Evolutionary conservation across 1,140 invertebrate species (phyloP).

Genomic region (Ceratina calcarata): DNA sequence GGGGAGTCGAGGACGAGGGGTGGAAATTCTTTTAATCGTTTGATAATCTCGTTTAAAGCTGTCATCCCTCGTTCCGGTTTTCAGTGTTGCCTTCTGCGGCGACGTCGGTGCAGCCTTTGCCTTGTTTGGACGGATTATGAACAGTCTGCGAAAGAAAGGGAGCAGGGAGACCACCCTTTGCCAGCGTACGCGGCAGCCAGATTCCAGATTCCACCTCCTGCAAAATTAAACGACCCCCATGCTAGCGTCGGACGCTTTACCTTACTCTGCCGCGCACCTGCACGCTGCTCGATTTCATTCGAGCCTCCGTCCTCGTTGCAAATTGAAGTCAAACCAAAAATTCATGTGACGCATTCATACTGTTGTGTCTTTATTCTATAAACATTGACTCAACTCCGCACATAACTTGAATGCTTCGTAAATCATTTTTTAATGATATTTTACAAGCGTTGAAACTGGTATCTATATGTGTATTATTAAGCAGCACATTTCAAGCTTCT

Average conservation of each 20-base stretch:
- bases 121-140: conserved; percentile 74
- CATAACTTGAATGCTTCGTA: too few species aligned
- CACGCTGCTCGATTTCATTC: conserved; percentile 27
- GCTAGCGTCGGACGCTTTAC: conserved; percentile 31
- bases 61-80: conserved; percentile 54
- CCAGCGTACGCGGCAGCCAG: conserved; percentile 49
- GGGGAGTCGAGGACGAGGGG: conserved; percentile 4
- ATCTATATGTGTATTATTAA: too few species aligned
- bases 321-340: neutral
- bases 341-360: too few species aligned
- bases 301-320: neutral
- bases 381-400: too few species aligned
- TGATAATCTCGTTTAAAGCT: conserved; percentile 77
- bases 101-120: conserved; percentile 48
- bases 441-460: too few species aligned
- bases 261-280: conserved; percentile 19
- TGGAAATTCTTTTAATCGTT: conserved; percentile 77
- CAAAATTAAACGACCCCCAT: conserved; percentile 57
- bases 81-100: conserved; percentile 16
- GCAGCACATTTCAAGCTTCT: too few species aligned
- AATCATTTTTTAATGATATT: too few species aligned
- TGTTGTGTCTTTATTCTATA: too few species aligned
- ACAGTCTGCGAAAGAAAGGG: conserved; percentile 55
- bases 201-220: conserved; percentile 59
- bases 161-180: conserved; percentile 10